Conservation (phyloP, 2,113 vertebrate species). For the Corvus cornix region DNA sequence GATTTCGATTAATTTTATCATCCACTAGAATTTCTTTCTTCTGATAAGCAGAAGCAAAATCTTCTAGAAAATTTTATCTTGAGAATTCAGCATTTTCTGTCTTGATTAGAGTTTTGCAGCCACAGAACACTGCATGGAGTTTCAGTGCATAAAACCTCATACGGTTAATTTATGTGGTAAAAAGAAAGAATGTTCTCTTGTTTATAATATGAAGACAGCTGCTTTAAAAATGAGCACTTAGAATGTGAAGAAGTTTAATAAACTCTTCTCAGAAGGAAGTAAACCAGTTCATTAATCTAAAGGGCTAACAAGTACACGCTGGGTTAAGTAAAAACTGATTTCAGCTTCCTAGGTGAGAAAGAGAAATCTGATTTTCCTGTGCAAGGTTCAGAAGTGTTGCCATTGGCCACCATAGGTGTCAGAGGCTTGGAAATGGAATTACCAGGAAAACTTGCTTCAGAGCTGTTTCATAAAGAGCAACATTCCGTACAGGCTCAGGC, state of each 20-base stretch:
- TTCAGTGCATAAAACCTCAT: background rate
- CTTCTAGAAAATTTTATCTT: background rate
- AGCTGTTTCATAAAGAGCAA: background rate
- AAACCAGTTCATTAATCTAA: slow-evolving; percentile 17
- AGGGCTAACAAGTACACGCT: background rate
- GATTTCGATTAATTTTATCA: background rate
- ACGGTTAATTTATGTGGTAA: slow-evolving; percentile 16
- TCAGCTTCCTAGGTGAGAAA: background rate
- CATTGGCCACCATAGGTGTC: background rate
- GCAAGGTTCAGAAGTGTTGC: background rate
- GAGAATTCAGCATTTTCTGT: background rate
- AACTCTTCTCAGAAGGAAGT: background rate
- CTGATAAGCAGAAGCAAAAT: background rate
- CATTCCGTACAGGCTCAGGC: background rate
- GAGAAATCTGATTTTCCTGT: background rate
- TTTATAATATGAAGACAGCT: slow-evolving; percentile 18
- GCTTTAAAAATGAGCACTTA: slow-evolving; percentile 32
- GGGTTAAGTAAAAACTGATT: background rate
- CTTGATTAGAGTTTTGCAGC: background rate
- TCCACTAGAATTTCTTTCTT: background rate
- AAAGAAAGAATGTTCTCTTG: slow-evolving; percentile 49
- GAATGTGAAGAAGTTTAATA: slow-evolving; percentile 35
- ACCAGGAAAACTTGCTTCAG: background rate
- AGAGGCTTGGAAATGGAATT: background rate
- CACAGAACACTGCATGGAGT: background rate